phyloP scores from a whole-genome alignment of 2,888 invertebrate species.

The Meganola albula region DNA sequence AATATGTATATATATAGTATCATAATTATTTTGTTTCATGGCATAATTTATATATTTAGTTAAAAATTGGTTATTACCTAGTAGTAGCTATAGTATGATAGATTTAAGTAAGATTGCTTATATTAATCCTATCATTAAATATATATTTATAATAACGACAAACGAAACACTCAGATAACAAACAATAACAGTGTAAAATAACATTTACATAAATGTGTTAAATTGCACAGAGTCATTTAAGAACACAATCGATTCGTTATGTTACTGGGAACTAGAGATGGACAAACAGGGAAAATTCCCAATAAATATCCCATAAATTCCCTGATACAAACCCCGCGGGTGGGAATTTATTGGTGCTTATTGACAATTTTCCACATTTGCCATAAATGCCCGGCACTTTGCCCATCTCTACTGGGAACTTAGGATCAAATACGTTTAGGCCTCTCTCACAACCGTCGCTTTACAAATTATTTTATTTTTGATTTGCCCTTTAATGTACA shows the following conservation, averaged over 20 bases:
- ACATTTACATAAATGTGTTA: constrained; percentile 32
- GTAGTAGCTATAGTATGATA: neutral
- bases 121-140: constrained; percentile 7
- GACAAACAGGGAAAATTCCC: too few species aligned
- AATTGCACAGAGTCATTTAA: constrained; percentile 55
- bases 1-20: too few species aligned
- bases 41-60: too few species aligned
- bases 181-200: constrained; percentile 59
- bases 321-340: too few species aligned
- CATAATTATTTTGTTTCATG: too few species aligned
- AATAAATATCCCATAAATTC: too few species aligned
- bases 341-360: too few species aligned
- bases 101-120: neutral
- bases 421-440: constrained; percentile 65
- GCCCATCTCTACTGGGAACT: too few species aligned
- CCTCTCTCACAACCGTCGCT: constrained; percentile 74
- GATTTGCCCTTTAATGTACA: constrained; percentile 32
- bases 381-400: too few species aligned
- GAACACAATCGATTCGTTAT: constrained; percentile 74
- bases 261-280: constrained; percentile 52
- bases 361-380: too few species aligned
- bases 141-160: constrained; percentile 20
- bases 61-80: neutral
- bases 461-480: constrained; percentile 30
- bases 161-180: constrained; percentile 35